Base-by-base conservation (phyloP, 2,888 invertebrate species). In the Phyto melanocephala region DNA sequence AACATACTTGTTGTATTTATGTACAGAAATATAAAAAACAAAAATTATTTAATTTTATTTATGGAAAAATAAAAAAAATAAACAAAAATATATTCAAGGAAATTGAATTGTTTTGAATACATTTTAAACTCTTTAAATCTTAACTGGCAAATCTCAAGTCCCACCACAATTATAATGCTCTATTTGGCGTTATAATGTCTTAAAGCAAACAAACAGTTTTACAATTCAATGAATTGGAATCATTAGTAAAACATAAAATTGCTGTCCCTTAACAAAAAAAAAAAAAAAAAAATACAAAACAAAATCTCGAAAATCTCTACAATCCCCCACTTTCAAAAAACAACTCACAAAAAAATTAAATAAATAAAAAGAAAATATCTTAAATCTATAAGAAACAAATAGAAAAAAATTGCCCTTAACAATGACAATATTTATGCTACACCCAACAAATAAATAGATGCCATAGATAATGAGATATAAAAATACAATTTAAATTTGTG, bases 171-270 rank as follows among this genome's bases (percentile, higher is more conserved):
- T 67, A 13, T 7, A 28, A 28, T 52, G 6, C n/a, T 37, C 17
- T 20, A 50, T 22, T 80, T 74, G 79, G 65, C 58, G 65, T 80
- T 76, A 71, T 76, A 80, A 74, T 68, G 15, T 56, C 56, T 54
- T 13, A n/a, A 45, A 8, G 10, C 62, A 68, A 68, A 56, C 54
- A 76, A 76, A 67, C 70, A 80, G 76, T 80, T 80, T 76, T 60
- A 70, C 76, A 80, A 80, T 80, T 80, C 80, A 80, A 80, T 76
- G 80, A 80, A 76, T 80, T 65, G 76, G 52, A 76, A 76, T 76
- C 76, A 80, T 80, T 76, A 76, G 79, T 74, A 74, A 74, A 80
- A 52, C 79, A 79, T 62, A 67, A 79, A 79, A 74, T 71, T 78
- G 3, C 3, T 45, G 56, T 71, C 56, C 56, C 63, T 70, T 63